phyloP scores from a whole-genome alignment of 2,888 invertebrate genomes.

The Steromphala cineraria region DNA sequence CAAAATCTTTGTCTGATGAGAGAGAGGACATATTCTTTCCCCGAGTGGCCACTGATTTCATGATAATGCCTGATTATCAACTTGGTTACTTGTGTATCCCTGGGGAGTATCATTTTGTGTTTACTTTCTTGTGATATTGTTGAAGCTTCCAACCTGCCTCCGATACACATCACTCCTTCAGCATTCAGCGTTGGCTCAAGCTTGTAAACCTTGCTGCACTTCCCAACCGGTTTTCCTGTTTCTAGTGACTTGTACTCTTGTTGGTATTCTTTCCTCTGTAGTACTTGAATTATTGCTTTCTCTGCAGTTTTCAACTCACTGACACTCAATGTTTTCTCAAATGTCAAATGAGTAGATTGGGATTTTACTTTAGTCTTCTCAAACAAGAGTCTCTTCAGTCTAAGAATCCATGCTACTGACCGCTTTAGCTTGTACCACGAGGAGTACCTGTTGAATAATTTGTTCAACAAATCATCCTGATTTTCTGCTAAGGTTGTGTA shows the following conservation, averaged over 20 bases:
- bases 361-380: not conserved
- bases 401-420: not conserved
- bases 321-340: not conserved
- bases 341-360: too few species aligned
- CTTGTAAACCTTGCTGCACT: not conserved
- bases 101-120: conserved; percentile 47
- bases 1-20: conserved; percentile 39
- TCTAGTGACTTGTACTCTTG: not conserved
- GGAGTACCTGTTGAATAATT: not conserved
- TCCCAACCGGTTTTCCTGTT: not conserved
- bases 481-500: not conserved
- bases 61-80: conserved; percentile 40
- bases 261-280: not conserved
- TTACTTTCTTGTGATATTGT: conserved; percentile 25
- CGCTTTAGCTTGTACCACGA: not conserved
- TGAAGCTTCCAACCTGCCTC: conserved; percentile 35
- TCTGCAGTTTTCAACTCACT: not conserved
- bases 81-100: conserved; percentile 34
- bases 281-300: not conserved
- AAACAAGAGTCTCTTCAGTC: not conserved
- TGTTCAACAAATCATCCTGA: not conserved
- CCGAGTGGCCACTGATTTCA: conserved; percentile 37
- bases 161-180: conserved; percentile 34
- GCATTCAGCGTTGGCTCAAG: conserved; percentile 30
- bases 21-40: conserved; percentile 40